Base-by-base conservation (phyloP, 2,797 vertebrate species). In the Distichodus sexfasciatus region DNA sequence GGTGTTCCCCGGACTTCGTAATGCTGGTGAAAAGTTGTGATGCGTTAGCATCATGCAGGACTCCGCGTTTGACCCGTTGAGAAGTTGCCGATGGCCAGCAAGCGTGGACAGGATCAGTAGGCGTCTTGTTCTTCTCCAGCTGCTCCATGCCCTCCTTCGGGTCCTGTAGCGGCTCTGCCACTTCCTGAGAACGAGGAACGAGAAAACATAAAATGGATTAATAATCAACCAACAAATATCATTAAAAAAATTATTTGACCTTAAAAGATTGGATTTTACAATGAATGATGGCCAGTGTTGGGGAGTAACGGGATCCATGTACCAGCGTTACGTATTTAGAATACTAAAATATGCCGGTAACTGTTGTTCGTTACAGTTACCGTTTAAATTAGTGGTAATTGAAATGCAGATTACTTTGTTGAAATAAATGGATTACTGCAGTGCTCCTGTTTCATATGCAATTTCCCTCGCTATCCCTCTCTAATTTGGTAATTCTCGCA, bases 111-210 rank as follows among this genome's bases (percentile, higher is more conserved):
- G 89, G 82, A 99, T 96, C 82, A 92, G 91, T 82, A 92, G 89
- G 92, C 0, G 96, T 98, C 86, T 94, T 95, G 84, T 99, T 99
- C 76, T 95, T 95, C 84, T 98, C 96, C 81, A 99, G 75, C 83
- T 99, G 96, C 82, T 96, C 94, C 96, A 99, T 99, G 81, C 96
- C 95, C 89, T 99, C 96, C 83, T 99, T 99, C 79, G 98, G 87
- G 83, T 99, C 96, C 88, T 96, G 92, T 75, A 99, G 89, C 21
- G 96, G 96, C 84, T 98, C 96, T 69, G 95, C 96, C 74, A 98
- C 94, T 89, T 99, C 96, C 96, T 99, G 77, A 62, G 36, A 58
- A n/a, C n/a, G n/a, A n/a, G n/a, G 38, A 24, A 17, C 59, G 11
- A 67, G 47, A 63, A n/a, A 53, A n/a, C 8, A 21, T 12, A 67